phyloP scores from a whole-genome alignment of 2,113 vertebrate genomes.

The Gadus chalcogrammus region DNA sequence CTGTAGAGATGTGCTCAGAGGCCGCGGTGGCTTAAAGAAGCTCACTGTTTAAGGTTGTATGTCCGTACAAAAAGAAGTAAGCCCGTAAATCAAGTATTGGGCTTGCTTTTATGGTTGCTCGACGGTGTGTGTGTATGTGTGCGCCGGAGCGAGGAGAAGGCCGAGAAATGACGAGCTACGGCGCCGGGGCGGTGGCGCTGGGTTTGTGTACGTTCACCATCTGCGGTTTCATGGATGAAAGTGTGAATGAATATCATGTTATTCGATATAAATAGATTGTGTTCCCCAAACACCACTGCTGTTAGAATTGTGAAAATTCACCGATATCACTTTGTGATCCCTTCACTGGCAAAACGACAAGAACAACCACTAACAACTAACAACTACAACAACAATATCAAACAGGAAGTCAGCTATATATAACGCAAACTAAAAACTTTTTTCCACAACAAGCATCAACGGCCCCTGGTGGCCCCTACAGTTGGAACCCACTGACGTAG shows the following conservation, averaged over 20 bases:
- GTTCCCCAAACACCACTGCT: background rate
- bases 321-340: background rate
- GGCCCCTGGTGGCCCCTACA: background rate
- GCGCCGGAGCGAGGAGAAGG: background rate
- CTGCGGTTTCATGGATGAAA: slow-evolving; percentile 2
- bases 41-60: slow-evolving; percentile 34
- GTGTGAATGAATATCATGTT: background rate
- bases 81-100: slow-evolving; percentile 26
- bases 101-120: slow-evolving; percentile 16
- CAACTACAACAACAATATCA: background rate
- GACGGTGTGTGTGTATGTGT: background rate
- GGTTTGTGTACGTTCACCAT: background rate
- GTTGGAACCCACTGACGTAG: slow-evolving; percentile 3
- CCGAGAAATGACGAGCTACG: slow-evolving; percentile 1
- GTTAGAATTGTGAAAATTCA: background rate
- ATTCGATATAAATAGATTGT: background rate
- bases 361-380: background rate
- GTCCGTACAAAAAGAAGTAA: slow-evolving; percentile 12
- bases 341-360: background rate
- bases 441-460: background rate
- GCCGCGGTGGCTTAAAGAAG: slow-evolving; percentile 38
- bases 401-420: background rate
- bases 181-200: background rate
- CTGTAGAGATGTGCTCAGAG: slow-evolving; percentile 41
- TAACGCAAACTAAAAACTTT: background rate